phyloP scores from a whole-genome alignment of 1,140 invertebrate species.

The Brachionus koreanus region DNA sequence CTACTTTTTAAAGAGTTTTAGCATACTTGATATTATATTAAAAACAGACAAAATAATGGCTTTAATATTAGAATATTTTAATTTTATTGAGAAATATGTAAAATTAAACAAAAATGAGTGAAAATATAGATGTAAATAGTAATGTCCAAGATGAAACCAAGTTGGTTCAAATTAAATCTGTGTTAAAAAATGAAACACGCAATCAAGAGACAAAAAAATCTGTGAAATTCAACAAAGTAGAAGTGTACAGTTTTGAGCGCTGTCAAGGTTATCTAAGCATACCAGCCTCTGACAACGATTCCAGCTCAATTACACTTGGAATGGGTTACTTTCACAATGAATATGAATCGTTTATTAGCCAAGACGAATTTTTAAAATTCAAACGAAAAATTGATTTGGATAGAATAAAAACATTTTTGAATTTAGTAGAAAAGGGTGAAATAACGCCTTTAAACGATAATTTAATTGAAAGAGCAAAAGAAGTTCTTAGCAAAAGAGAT shows the following conservation, averaged over 20 bases:
- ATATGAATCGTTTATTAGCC: background rate
- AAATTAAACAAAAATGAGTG: background rate
- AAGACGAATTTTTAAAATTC: slow-evolving; percentile 13
- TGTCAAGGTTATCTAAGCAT: slow-evolving; percentile 96
- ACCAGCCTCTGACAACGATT: slow-evolving; percentile 76
- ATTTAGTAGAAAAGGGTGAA: background rate
- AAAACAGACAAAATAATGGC: background rate
- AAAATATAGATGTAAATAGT: background rate
- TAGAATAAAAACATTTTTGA: background rate
- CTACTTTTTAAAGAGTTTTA: background rate
- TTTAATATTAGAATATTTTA: background rate
- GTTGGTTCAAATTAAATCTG: background rate
- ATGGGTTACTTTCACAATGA: slow-evolving; percentile 45
- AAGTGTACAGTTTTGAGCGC: slow-evolving; percentile 88
- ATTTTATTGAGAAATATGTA: background rate
- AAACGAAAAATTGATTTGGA: background rate
- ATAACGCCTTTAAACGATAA: background rate
- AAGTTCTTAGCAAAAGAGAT: background rate
- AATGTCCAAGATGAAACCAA: background rate
- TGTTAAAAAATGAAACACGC: background rate
- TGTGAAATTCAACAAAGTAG: slow-evolving; percentile 82
- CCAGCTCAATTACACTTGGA: slow-evolving; percentile 75
- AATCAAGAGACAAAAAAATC: slow-evolving; percentile 48
- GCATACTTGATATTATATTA: background rate
- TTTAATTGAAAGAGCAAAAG: background rate